phyloP scores from a whole-genome alignment of 92 coral and sea anemone genomes.

The Epizoanthus illoricatus region DNA sequence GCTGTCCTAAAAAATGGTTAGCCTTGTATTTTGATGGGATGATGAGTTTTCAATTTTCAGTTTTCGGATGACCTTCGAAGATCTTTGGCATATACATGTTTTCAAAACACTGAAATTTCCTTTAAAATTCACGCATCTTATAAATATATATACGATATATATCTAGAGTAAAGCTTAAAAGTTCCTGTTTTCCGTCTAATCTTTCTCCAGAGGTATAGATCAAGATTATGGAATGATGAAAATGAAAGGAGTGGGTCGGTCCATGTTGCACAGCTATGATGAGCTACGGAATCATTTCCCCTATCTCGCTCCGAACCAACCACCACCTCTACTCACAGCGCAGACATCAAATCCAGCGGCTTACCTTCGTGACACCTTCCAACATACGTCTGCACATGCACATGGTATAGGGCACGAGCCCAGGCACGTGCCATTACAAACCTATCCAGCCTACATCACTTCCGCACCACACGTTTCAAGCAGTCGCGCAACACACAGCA shows the following conservation, averaged over 20 bases:
- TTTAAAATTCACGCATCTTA: background rate
- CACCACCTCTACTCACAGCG: slow-evolving; percentile 57
- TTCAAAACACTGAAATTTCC: too few relatives aligned
- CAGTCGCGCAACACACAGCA: slow-evolving; percentile 23
- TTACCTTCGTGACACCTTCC: slow-evolving; percentile 59
- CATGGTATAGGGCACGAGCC: slow-evolving; percentile 37
- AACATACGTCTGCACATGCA: slow-evolving; percentile 54
- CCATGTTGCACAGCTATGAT: slow-evolving; percentile 83
- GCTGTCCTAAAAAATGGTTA: too few relatives aligned
- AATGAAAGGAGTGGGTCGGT: slow-evolving; percentile 73
- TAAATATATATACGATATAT: background rate
- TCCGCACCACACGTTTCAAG: slow-evolving; percentile 52
- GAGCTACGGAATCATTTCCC: slow-evolving; percentile 85
- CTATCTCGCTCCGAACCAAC: slow-evolving; percentile 73
- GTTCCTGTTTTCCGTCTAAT: background rate
- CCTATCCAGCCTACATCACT: slow-evolving; percentile 87
- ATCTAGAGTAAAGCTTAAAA: background rate
- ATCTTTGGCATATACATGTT: too few relatives aligned
- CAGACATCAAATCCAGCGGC: slow-evolving; percentile 65
- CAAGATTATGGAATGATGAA: slow-evolving; percentile 86
- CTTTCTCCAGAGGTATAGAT: slow-evolving; percentile 63
- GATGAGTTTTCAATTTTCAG: background rate
- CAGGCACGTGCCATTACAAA: slow-evolving; percentile 47
- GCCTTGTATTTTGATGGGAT: too few relatives aligned
- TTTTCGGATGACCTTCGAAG: background rate